Conservation (phyloP, 2,113 vertebrate genomes). For the Amphiprion ocellaris region DNA sequence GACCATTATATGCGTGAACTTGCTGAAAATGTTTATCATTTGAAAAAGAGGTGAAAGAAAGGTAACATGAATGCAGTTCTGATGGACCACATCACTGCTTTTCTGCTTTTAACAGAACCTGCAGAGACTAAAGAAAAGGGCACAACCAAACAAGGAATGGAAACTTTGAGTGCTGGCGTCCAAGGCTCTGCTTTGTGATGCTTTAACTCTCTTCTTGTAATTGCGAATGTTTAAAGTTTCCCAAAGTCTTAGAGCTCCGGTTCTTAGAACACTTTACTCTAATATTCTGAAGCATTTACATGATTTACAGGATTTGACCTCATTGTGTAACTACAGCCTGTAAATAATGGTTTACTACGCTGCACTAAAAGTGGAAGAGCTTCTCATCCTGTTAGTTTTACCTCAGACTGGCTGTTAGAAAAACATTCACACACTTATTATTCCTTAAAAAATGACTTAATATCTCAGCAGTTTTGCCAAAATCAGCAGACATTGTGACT, state of each 20-base stretch:
- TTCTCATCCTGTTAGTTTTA: background rate
- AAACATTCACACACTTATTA: background rate
- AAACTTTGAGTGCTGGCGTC: constrained; percentile 17
- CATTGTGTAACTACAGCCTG: background rate
- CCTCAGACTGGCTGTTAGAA: background rate
- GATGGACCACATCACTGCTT: constrained; percentile 11
- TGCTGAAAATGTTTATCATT: background rate
- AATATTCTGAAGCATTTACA: too few species aligned
- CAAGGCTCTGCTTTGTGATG: background rate
- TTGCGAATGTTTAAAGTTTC: background rate
- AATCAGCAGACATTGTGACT: too few species aligned
- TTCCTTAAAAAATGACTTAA: background rate
- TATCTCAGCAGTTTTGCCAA: too few species aligned
- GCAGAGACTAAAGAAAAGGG: constrained; percentile 8
- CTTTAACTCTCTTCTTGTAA: constrained; percentile 2
- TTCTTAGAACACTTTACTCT: background rate
- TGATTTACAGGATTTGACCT: background rate
- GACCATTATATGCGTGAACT: background rate
- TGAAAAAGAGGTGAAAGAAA: background rate
- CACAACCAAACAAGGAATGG: constrained; percentile 57
- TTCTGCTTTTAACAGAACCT: background rate
- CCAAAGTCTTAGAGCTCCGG: background rate
- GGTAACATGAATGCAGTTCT: constrained; percentile 9
- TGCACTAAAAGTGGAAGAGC: background rate
- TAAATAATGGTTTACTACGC: background rate